Conservation (phyloP, 2,113 vertebrate genomes). For the Nannospalax galili region DNA sequence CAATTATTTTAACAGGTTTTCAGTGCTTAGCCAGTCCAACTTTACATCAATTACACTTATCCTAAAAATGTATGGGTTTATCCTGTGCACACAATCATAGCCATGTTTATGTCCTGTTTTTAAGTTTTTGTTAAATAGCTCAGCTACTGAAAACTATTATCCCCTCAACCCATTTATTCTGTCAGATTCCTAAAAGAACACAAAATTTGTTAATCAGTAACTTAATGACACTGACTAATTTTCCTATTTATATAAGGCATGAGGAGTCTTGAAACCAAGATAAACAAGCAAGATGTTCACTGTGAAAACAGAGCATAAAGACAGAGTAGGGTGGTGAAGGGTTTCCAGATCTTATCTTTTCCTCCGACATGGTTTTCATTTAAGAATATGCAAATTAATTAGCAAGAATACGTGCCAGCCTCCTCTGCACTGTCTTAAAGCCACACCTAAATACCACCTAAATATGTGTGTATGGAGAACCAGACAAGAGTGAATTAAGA, state of each 20-base stretch:
- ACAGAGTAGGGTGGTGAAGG: not conserved
- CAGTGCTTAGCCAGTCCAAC: not conserved
- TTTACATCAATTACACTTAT: not conserved
- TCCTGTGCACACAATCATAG: not conserved
- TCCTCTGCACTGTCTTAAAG: slow-evolving; percentile 45
- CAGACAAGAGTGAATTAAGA: slow-evolving; percentile 33
- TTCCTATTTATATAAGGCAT: slow-evolving; percentile 10
- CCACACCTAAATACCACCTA: slow-evolving; percentile 21
- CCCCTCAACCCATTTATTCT: not conserved
- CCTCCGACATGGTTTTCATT: slow-evolving; percentile 49
- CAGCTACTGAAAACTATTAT: not conserved
- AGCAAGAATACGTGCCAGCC: slow-evolving; percentile 48
- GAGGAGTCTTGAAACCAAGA: not conserved
- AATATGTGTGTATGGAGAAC: slow-evolving; percentile 45
- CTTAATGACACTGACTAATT: not conserved
- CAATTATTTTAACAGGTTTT: not conserved
- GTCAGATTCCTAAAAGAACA: not conserved
- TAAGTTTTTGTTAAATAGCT: slow-evolving; percentile 18
- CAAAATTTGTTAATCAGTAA: slow-evolving; percentile 4
- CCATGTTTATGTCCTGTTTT: not conserved
- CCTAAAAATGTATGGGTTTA: slow-evolving; percentile 20
- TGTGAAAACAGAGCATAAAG: slow-evolving; percentile 39
- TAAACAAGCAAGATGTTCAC: slow-evolving; percentile 40
- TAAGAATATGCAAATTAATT: slow-evolving; percentile 51
- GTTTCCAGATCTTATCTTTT: slow-evolving; percentile 16